Percentiles rank a stretch among this genome's conserved stretches.
These are phyloP conservation scores for Erpornis zantholeuca DNA, from an alignment of 2,113 vertebrate species.

Conservation along the genomic window DNA sequence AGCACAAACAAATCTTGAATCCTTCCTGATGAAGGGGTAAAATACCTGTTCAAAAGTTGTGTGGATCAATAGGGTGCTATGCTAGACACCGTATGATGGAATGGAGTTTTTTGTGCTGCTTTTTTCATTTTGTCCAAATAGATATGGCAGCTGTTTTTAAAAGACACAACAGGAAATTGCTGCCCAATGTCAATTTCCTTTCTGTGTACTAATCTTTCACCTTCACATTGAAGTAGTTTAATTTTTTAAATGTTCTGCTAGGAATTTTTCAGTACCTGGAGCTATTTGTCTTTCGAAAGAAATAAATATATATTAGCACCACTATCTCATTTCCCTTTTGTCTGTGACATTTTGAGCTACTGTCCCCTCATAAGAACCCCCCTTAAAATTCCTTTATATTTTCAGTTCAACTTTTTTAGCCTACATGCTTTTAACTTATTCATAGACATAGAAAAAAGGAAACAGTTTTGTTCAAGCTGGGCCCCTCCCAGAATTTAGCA, in stretches of 20 bases:
- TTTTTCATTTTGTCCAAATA: not conserved
- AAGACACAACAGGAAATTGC: not conserved
- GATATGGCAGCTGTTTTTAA: not conserved
- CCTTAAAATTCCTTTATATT: not conserved
- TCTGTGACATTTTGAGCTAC: not conserved
- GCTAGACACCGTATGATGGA: not conserved
- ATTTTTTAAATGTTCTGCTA: not conserved
- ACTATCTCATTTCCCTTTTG: not conserved
- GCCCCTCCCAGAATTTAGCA: not conserved
- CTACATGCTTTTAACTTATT: not conserved
- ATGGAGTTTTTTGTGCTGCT: not conserved
- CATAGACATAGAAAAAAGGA: rapidly evolving
- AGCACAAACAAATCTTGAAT: not conserved
- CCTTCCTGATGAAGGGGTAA: not conserved
- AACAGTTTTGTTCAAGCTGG: not conserved
- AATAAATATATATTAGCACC: not conserved
- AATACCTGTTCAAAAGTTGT: not conserved
- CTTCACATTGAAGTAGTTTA: not conserved
- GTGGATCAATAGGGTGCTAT: not conserved
- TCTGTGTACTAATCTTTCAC: not conserved
- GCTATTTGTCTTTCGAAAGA: not conserved
- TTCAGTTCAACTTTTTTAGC: not conserved
- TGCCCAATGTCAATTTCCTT: not conserved
- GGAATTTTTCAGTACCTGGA: not conserved
- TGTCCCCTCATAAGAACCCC: not conserved